Base-by-base conservation (phyloP, 2,888 invertebrate species). In the Chloroclystis v-ata region DNA sequence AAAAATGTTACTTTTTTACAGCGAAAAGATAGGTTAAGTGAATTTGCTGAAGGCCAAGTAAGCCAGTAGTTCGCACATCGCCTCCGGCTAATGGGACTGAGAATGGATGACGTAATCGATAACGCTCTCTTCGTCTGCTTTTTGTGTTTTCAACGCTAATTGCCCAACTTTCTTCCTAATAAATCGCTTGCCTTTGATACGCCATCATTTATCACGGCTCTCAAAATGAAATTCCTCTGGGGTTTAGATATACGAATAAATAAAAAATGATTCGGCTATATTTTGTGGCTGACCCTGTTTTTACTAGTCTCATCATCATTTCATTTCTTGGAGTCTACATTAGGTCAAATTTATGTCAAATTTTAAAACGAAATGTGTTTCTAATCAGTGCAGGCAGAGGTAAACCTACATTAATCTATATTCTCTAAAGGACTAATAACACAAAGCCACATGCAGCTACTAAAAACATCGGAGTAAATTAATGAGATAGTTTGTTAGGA, bases 61-160 rank as follows among this genome's bases (percentile, higher is more conserved):
- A n/a, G 20, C 20, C 43, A 49, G 47, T 47, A 16, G 37, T 24
- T 40, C 48, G 37, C 43, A 50, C 54, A 43, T 48, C 33, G 41
- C 48, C 67, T 69, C 72, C 60, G 63, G 61, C 63, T 76, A 75
- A 78, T 78, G 75, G 74, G 67, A 70, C 64, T 76, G 72, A 61
- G 59, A 67, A 76, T 68, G 68, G 65, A 70, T 73, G 73, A 67
- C 69, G 69, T 68, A 68, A 70, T 75, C 75, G 72, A 78, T 77
- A 75, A 69, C 65, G 67, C 61, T 69, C 63, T 60, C 43, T 56
- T 60, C 67, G 63, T 72, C 74, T 75, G 75, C 62, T 75, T 78
- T 78, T 75, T 72, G 67, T 76, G 77, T 78, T 77, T 71, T 75
- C 67, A 67, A 63, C 61, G 69, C 72, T 78, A 78, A 78, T 78